Conservation (phyloP, 2,888 invertebrate genomes). For the Acleris emargana region DNA sequence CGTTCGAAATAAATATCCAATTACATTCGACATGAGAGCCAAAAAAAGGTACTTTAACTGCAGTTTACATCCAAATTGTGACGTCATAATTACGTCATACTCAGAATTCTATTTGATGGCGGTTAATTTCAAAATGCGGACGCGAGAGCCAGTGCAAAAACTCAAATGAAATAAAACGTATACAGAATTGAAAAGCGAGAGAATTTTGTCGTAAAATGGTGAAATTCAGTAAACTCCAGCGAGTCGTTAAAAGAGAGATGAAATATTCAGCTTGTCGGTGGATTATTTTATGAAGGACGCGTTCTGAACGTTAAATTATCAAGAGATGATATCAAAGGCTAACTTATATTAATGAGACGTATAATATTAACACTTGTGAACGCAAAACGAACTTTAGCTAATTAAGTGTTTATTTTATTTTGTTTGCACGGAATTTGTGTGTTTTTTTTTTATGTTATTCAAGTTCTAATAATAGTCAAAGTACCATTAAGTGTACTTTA, state of each 20-base stretch:
- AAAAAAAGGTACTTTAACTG: too few relatives aligned
- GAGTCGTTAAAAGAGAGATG: constrained; percentile 6
- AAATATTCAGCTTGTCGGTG: constrained; percentile 2
- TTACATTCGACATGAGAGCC: too few relatives aligned
- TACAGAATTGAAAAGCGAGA: constrained; percentile 15
- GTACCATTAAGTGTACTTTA: too few relatives aligned
- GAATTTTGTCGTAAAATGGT: constrained; percentile 8
- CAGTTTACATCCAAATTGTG: constrained; percentile 4
- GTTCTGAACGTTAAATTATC: constrained; percentile 1
- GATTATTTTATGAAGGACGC: constrained; percentile 4
- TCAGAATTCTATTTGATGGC: constrained; percentile 7
- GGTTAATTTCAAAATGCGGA: constrained; percentile 21
- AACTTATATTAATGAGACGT: not conserved
- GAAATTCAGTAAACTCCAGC: not conserved
- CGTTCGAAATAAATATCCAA: too few relatives aligned
- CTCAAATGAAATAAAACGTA: constrained; percentile 23
- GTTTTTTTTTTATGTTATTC: too few relatives aligned
- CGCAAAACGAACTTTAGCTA: too few relatives aligned
- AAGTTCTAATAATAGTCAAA: too few relatives aligned
- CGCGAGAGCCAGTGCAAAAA: constrained; percentile 10
- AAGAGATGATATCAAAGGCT: not conserved
- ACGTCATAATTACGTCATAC: constrained; percentile 7
- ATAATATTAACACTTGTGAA: too few relatives aligned
- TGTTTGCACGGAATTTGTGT: too few relatives aligned
- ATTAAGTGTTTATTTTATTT: too few relatives aligned